Percentiles rank a stretch among this genome's conserved stretches.
Evolutionary conservation across 2,113 vertebrate genomes (phyloP).

Genomic region (Abramis brama): DNA sequence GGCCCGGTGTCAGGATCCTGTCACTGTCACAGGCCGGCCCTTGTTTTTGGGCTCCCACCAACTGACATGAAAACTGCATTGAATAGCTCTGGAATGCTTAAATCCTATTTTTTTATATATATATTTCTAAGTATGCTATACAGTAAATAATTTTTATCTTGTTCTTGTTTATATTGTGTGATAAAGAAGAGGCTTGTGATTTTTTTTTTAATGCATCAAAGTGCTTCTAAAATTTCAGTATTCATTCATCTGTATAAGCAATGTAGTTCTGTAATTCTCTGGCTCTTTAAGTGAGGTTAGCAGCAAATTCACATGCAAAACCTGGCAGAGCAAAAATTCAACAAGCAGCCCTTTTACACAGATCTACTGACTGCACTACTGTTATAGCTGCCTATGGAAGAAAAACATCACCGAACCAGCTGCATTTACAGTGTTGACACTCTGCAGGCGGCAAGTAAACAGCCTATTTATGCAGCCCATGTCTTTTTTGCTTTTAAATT

Average conservation of each 20-base stretch:
- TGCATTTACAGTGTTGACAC: conserved; percentile 2
- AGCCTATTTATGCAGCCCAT: background rate
- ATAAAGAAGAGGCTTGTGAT: background rate
- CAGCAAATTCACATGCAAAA: background rate
- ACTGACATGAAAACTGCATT: background rate
- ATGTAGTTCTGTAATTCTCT: background rate
- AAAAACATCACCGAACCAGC: conserved; percentile 2
- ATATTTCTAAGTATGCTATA: background rate
- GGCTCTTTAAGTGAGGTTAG: conserved; percentile 2
- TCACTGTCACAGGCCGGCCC: too few species aligned
- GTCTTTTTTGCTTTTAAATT: background rate
- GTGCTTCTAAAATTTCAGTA: background rate
- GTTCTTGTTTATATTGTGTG: background rate
- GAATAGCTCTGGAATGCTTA: background rate
- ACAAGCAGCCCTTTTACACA: conserved; percentile 1
- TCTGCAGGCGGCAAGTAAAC: conserved; percentile 1
- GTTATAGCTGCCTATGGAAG: background rate
- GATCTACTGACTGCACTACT: conserved; percentile 4
- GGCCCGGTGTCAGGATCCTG: too few species aligned
- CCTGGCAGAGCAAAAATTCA: background rate
- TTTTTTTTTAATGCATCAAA: background rate
- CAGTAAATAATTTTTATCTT: background rate
- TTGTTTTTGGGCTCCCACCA: background rate
- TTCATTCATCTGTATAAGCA: background rate
- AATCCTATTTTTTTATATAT: background rate